Base-by-base conservation (phyloP, 1,140 invertebrate species). In the Bombus waltoni region DNA sequence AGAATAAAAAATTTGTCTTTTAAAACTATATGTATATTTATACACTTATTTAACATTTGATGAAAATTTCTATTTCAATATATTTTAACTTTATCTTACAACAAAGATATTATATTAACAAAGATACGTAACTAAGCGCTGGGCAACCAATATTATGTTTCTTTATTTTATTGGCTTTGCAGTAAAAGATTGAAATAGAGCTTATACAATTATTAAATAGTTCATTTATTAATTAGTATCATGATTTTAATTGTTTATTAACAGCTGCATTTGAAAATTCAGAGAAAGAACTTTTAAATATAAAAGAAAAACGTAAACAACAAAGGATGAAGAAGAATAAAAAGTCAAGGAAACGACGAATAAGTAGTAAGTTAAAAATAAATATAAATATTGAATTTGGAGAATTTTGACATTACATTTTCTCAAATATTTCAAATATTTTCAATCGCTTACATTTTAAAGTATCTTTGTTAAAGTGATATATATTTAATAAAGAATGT, bases 191-290 rank as follows among this genome's bases (percentile, higher is more conserved):
- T 70, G 25, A 70, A 42, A 72, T 73, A 53, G 10, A 47, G 13
- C 25, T 68, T 83, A n/a, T 72, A 13, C 25, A 38, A 59, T 80
- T 85, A 40, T 42, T 57, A 59, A 8, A 22, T 6, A 35, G 22
- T 59, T 42, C 8, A 53, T 59, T 28, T 59, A 35, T 28, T 35
- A 3, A 65, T 74, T 74, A 47, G 35, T 35, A 38, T 35, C 53
- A 22, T 57, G 25, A 80, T 38, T 68, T 74, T 68, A 22, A 66
- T 65, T 81, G 2, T 82, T 66, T 47, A 71, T 68, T 88, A 81
- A 79, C 42, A 94, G 93, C 90, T 11, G 86, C 72, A 59, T 91
- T 92, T 44, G 91, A 93, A 70, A 89, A 91, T 84, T 88, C 78
- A 44, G 90, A 91, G 66, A 91, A 90, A 72, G 90, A 90, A 77